Percentiles rank a stretch among this genome's conserved stretches.
Conservation (phyloP, 2,888 invertebrate genomes). For the Xanthia icteritia region DNA sequence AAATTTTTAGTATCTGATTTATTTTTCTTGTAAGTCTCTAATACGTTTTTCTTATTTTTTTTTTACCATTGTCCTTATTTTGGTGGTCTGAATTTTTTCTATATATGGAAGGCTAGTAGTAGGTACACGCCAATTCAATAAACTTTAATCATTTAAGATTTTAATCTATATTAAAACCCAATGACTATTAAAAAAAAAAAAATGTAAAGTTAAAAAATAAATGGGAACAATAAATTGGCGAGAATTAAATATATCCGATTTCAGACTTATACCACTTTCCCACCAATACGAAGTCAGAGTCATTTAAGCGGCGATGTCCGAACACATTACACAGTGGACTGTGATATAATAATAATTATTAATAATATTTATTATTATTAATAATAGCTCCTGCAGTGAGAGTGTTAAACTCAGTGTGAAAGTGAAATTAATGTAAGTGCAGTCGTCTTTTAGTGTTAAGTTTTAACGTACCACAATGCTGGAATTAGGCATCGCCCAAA, state of each 20-base stretch:
- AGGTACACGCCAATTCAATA: not conserved
- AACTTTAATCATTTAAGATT: not conserved
- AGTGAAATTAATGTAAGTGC: constrained; percentile 46
- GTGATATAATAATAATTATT: constrained; percentile 52
- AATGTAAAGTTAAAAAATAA: not conserved
- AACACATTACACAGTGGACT: constrained; percentile 35
- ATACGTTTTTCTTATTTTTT: too few species aligned
- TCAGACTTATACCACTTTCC: constrained; percentile 34
- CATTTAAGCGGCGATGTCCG: constrained; percentile 52
- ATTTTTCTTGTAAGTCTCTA: too few species aligned
- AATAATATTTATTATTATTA: constrained; percentile 53
- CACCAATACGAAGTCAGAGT: not conserved
- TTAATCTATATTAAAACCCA: not conserved
- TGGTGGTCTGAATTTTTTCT: too few species aligned
- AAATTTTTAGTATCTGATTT: too few species aligned
- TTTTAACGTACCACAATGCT: not conserved
- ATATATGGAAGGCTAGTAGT: not conserved
- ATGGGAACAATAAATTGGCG: not conserved
- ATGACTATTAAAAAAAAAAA: not conserved
- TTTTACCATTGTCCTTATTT: too few species aligned
- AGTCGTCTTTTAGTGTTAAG: not conserved
- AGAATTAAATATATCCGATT: not conserved
- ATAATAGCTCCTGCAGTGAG: constrained; percentile 49
- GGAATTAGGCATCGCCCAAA: constrained; percentile 3
- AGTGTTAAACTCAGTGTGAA: constrained; percentile 35